Evolutionary conservation across 2,113 vertebrate species (phyloP).

Genomic region (Chiloscyllium plagiosum): DNA sequence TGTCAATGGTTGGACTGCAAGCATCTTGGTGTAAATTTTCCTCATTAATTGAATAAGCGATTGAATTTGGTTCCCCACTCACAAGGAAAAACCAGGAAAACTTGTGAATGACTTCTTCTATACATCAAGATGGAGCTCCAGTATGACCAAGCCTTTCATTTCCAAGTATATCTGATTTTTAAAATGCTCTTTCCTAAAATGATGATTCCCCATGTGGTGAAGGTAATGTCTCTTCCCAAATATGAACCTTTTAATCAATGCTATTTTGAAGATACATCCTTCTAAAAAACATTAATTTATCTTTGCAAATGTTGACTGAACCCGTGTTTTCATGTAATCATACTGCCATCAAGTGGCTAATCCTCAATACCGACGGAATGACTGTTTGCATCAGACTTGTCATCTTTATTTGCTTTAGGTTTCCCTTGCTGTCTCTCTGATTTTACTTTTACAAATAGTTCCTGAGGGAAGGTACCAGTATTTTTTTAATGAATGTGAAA

Average conservation of each 20-base stretch:
- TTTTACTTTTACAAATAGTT: too few relatives aligned
- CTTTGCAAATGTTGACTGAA: not conserved
- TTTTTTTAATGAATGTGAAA: too few relatives aligned
- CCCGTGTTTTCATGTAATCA: not conserved
- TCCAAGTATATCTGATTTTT: too few relatives aligned
- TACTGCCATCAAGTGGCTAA: slow-evolving; percentile 27
- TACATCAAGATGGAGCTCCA: too few relatives aligned
- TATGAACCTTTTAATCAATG: not conserved
- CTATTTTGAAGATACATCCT: not conserved
- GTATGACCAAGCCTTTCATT: too few relatives aligned
- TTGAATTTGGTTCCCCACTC: not conserved
- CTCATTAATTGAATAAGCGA: not conserved
- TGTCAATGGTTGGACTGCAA: not conserved
- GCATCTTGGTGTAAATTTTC: not conserved
- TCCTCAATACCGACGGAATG: not conserved
- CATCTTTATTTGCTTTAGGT: too few relatives aligned
- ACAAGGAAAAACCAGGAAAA: too few relatives aligned
- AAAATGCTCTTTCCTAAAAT: too few relatives aligned
- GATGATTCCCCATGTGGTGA: not conserved
- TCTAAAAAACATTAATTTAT: slow-evolving; percentile 6
- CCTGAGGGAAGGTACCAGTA: too few relatives aligned
- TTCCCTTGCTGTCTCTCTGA: too few relatives aligned
- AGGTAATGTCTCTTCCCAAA: not conserved
- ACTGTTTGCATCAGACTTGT: too few relatives aligned
- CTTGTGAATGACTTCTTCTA: too few relatives aligned